Conservation (phyloP, 2,888 invertebrate species). For the Temnothorax rugatulus region DNA sequence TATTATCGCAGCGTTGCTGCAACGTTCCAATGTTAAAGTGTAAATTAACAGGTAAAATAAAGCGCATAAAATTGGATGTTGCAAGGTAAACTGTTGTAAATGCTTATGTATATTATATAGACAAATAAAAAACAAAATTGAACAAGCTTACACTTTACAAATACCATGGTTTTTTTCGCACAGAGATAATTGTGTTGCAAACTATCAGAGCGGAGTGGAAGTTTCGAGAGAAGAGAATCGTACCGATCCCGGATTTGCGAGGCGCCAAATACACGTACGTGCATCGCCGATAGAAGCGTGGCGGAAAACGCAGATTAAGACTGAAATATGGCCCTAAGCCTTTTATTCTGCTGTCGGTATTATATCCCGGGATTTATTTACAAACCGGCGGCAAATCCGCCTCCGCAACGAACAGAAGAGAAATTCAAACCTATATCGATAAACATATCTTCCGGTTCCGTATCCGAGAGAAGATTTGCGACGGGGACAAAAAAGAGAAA, state of each 20-base stretch:
- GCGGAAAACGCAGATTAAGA: slow-evolving; percentile 53
- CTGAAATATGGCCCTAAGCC: slow-evolving; percentile 53
- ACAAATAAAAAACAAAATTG: background rate
- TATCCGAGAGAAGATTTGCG: slow-evolving; percentile 42
- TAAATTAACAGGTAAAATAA: background rate
- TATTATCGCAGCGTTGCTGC: background rate
- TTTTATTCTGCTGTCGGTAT: slow-evolving; percentile 56
- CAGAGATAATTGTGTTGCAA: background rate
- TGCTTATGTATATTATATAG: background rate
- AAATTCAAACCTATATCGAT: slow-evolving; percentile 50
- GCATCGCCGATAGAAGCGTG: slow-evolving; percentile 9
- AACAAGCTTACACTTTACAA: background rate
- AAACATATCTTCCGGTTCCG: slow-evolving; percentile 40
- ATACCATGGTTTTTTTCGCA: background rate
- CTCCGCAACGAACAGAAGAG: slow-evolving; percentile 25
- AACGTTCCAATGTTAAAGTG: background rate
- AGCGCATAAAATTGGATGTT: background rate
- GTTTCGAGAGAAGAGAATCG: background rate
- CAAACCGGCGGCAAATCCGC: slow-evolving; percentile 47
- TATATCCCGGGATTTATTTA: slow-evolving; percentile 52
- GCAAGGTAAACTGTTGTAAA: background rate
- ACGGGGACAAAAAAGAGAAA: slow-evolving; percentile 12
- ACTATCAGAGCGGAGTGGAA: background rate
- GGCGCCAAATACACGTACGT: background rate
- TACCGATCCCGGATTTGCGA: background rate